Conservation (phyloP, 2,888 invertebrate species). For the Epirrita christyi region DNA sequence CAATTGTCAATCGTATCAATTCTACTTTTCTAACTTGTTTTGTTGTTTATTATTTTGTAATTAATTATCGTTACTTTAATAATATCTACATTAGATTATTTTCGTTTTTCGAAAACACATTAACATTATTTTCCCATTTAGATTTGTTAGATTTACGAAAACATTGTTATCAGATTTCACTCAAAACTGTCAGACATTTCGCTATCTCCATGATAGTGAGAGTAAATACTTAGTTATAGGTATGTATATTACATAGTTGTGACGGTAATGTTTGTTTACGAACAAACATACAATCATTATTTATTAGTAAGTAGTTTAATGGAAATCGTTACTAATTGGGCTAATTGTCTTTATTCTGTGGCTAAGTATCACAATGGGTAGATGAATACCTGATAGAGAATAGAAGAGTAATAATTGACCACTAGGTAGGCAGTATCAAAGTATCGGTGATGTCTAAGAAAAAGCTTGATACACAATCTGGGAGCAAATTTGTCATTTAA, state of each 20-base stretch:
- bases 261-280: constrained; percentile 14
- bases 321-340: background rate
- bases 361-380: background rate
- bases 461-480: background rate
- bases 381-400: background rate
- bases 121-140: constrained; percentile 2
- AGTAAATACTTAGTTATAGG: constrained; percentile 10
- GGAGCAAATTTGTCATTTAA: constrained; percentile 3
- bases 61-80: too few relatives aligned
- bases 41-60: too few relatives aligned
- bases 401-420: constrained; percentile 4
- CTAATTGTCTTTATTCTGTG: too few relatives aligned
- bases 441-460: background rate
- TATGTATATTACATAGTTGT: background rate
- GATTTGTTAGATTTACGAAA: constrained; percentile 11
- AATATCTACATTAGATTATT: too few relatives aligned
- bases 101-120: background rate
- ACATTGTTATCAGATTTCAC: constrained; percentile 23
- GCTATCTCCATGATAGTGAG: constrained; percentile 15
- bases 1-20: too few relatives aligned
- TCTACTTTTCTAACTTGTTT: too few relatives aligned
- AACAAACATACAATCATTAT: constrained; percentile 1
- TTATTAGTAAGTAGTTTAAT: background rate
- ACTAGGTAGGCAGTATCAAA: background rate
- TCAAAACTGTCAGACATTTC: constrained; percentile 19